A percentile compares a stretch with the other conserved stretches of the same genome.
phyloP scores from a whole-genome alignment of 2,888 invertebrate genomes.

The Metallyticus violacea region DNA sequence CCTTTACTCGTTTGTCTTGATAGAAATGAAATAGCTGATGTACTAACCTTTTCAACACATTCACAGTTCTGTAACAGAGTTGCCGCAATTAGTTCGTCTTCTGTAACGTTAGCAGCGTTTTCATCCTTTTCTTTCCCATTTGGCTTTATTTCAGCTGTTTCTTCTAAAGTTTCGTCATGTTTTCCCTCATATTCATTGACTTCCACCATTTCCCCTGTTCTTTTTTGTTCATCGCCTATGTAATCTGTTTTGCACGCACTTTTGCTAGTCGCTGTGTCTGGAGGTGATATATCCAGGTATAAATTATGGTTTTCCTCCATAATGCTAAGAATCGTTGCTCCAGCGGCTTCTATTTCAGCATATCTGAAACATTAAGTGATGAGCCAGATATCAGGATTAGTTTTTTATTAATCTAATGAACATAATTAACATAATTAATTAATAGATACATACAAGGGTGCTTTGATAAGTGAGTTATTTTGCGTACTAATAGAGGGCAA shows the following conservation, averaged over 20 bases:
- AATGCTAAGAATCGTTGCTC: slow-evolving; percentile 55
- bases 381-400: no score
- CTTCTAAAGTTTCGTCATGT: slow-evolving; percentile 43
- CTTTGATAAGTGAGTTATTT: no score
- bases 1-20: no score
- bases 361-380: slow-evolving; percentile 51
- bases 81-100: background rate
- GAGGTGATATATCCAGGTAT: slow-evolving; percentile 58
- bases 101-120: background rate
- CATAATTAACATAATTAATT: no score
- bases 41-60: background rate
- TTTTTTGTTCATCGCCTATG: slow-evolving; percentile 4
- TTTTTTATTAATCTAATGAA: no score
- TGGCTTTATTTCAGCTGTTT: slow-evolving; percentile 46
- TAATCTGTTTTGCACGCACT: slow-evolving; percentile 18
- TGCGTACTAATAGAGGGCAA: no score
- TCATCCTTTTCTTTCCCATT: slow-evolving; percentile 46
- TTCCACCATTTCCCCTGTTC: slow-evolving; percentile 21
- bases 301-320: slow-evolving; percentile 65
- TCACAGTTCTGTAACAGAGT: background rate
- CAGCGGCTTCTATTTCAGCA: slow-evolving; percentile 50
- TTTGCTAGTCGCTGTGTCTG: slow-evolving; percentile 25
- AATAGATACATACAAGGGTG: no score
- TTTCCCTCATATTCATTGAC: slow-evolving; percentile 31
- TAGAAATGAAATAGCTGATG: no score